Evolutionary conservation across 2,113 vertebrate genomes (phyloP), one percentile per base, ranked within the genome.

Genomic region (Rhagologus leucostigma): DNA sequence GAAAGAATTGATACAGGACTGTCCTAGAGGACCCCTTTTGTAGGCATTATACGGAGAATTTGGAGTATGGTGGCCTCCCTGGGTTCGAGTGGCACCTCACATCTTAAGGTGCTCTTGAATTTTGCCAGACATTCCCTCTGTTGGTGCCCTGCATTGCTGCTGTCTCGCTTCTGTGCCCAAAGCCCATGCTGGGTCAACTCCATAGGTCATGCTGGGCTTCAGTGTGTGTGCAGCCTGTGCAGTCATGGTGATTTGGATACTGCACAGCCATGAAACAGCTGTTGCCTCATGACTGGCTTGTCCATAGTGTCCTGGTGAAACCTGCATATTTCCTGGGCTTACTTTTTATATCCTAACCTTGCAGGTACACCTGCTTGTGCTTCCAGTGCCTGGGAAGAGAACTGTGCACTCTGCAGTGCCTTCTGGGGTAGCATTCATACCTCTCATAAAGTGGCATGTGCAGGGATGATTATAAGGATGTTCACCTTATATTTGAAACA

Each of bases 121-220:
- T 89, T 87, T 26, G 8, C 47, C 67, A 85, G 44, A 9, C 0
- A 0, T 57, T 55, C 13, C 4, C 4, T 55, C 13, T 59, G 16
- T 64, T 59, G 0, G 0, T 71, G 27, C 15, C 13, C 42, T 76
- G 39, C 1, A 0, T 42, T 82, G 33, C 35, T 4, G 0, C 42
- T 62, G 49, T 57, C 27, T 20, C 15, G 3, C 2, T 53, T 24
- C 35, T 74, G 68, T 74, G 17, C 47, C 29, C 41, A 27, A 10
- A 89, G 42, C 14, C 11, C 0, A 0, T 49, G 11, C n/a, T 56
- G 6, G 1, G 4, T 44, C 71, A 64, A 13, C 5, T 32, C 56
- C 7, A 8, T 17, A n/a, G 46, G 9, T 10, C 2, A 2, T 42
- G 16, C 18, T 74, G 60, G 46, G 49, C 47, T 91, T 78, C 1